Evolutionary conservation across 1,140 invertebrate genomes (phyloP).

Genomic region (Monochamus saltuarius): DNA sequence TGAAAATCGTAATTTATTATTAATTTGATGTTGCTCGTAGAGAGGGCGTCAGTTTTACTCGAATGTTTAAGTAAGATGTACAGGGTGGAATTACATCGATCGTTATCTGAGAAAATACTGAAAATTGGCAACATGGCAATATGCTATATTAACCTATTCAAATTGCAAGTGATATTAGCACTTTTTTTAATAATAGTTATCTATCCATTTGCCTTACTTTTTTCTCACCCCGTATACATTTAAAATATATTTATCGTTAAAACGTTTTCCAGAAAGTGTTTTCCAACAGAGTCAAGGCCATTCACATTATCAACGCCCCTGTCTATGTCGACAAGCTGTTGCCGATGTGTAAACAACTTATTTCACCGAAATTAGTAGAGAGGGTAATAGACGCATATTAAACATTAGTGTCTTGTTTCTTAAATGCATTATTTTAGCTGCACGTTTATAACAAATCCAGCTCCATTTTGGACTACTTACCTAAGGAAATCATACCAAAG

Average conservation of each 20-base stretch:
- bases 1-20: not conserved
- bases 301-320: constrained; percentile 58
- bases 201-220: too few species aligned
- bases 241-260: too few species aligned
- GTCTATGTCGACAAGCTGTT: constrained; percentile 55
- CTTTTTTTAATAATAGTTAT: too few species aligned
- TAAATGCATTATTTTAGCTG: not conserved
- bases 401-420: too few species aligned
- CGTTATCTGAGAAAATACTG: too few species aligned
- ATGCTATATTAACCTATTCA: too few species aligned
- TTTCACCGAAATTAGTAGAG: constrained; percentile 54
- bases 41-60: not conserved
- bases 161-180: too few species aligned
- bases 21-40: not conserved
- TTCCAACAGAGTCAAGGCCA: constrained; percentile 57
- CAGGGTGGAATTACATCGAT: too few species aligned
- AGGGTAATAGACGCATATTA: too few species aligned
- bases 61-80: too few species aligned
- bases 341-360: constrained; percentile 53
- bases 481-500: constrained; percentile 42
- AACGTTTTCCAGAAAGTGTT: constrained; percentile 51
- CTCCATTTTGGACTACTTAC: constrained; percentile 34
- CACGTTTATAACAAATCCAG: constrained; percentile 31
- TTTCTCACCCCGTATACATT: too few species aligned
- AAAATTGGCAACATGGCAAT: too few species aligned